Percentiles rank a stretch among this genome's conserved stretches.
Conservation (phyloP, 1,140 invertebrate species). For the Oscheius sp. region DNA sequence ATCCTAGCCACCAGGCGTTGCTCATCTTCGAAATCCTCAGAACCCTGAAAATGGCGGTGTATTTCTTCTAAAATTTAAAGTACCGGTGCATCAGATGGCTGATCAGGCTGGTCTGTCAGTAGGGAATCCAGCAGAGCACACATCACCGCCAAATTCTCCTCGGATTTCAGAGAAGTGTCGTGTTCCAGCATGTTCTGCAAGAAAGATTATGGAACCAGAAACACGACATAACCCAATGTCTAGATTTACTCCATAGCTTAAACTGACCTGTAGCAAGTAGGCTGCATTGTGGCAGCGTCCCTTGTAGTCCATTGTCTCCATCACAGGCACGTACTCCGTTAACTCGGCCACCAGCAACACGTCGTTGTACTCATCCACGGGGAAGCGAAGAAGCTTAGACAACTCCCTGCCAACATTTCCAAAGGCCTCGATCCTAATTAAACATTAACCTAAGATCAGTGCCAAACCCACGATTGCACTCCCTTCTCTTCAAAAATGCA, state of each 20-base stretch:
- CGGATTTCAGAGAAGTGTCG: constrained; percentile 74
- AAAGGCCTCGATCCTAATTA: constrained; percentile 63
- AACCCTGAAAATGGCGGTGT: neutral
- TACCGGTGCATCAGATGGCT: constrained; percentile 65
- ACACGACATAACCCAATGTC: too few relatives aligned
- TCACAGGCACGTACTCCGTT: constrained; percentile 32
- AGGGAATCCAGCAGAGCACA: constrained; percentile 79
- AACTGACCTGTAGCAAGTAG: constrained; percentile 68
- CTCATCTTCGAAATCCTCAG: constrained; percentile 93
- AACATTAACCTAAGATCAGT: constrained; percentile 22
- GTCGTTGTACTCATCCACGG: constrained; percentile 87
- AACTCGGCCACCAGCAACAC: constrained; percentile 63
- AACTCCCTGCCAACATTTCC: constrained; percentile 84
- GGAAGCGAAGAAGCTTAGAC: constrained; percentile 85
- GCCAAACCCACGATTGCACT: constrained; percentile 70
- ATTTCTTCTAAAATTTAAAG: neutral
- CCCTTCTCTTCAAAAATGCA: constrained; percentile 78
- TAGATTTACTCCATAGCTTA: neutral
- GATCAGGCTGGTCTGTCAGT: constrained; percentile 80
- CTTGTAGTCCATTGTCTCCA: constrained; percentile 80
- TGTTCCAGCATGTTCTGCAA: constrained; percentile 82
- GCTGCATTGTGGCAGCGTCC: constrained; percentile 81
- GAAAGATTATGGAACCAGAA: too few relatives aligned
- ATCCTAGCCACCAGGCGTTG: constrained; percentile 84
- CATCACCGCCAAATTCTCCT: constrained; percentile 76